Base-by-base conservation (phyloP, 1,140 invertebrate species). In the Aphelenchoides fujianensis region DNA sequence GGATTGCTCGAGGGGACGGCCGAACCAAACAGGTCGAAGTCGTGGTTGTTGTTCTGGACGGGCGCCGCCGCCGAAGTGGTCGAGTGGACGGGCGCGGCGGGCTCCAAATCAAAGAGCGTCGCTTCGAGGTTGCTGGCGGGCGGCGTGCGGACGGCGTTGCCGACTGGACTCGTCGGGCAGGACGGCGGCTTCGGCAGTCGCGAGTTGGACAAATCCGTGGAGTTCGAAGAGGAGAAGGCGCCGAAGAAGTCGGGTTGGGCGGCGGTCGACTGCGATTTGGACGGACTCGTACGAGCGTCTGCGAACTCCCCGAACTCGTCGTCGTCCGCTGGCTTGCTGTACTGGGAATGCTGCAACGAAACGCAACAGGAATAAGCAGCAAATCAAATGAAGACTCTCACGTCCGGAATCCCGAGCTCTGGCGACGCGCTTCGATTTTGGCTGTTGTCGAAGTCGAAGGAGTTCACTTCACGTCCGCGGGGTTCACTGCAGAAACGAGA, bases 251-350 rank as follows among this genome's bases (percentile, higher is more conserved):
- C 31, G 2, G 16, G 16, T 16, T 1, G 2, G 34, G 16, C 16
- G 32, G 32, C 2, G 19, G 59, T 61, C n/a, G n/a, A 30, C n/a
- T 61, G 31, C 1, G 59, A n/a, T 31, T n/a, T 55, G 19, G 66
- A 68, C n/a, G 2, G 1, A 34, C 52, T 54, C 2, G 77, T 68
- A 1, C 77, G 69, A 7, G 77, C 78, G 30, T 61, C 54, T 7
- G 79, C 71, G 68, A 79, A 79, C 27, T 78, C 72, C 2, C 77
- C 77, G 30, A 79, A 79, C 30, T 69, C 77, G 63, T 79, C 77
- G 27, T 79, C 77, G 0, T 73, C 73, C n/a, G n/a, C n/a, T 16
- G 68, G 59, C 27, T 67, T 67, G 23, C 34, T 23, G 23, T 16
- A 12, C 36, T 69, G 69, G n/a, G 61, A 68, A 31, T 70, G 59